Evolutionary conservation across 2,888 invertebrate species (phyloP), one percentile per base, ranked within the genome.

Genomic region (Cheilosia urbana): DNA sequence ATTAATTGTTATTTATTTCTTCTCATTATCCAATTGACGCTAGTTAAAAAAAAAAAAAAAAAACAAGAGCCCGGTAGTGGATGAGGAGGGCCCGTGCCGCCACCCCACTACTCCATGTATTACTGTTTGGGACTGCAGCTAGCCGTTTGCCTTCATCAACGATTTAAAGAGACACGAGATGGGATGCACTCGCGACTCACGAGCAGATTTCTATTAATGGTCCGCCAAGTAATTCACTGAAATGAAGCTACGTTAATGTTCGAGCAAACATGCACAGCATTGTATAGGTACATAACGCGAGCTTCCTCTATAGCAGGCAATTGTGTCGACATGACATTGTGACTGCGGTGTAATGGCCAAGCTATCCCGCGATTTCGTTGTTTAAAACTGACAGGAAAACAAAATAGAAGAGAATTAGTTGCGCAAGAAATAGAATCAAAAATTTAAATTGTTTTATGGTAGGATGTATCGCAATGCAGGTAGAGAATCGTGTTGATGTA

Each of bases 1-100:
- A 81, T 81, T 85, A 85, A 81, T 85, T 85, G 72, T 85, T 85
- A 76, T 81, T 81, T 72, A 85, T 81, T 76, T 40, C 71, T 79
- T 81, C 76, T 72, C 81, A 85, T 85, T 85, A 85, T 85, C 73
- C 85, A 85, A 85, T 85, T 80, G 85, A 85, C 77, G 49, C 47
- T 76, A 81, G 85, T 85, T 85, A 77, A 76, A 24, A 24, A 21
- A 21, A 21, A 21, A 21, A 21, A 21, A 21, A 21, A 21, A 21
- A 21, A 24, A 24, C 72, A 55, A 42, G 42, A 4, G 19, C 30
- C 71, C 65, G 51, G 71, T 30, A 30, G 71, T 53, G 51, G 73
- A 55, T 66, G 24, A 47, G 79, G 51, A 51, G 63, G 58, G 37
- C 66, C 63, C 78, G 78, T 73, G 37, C 37, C 13, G 4, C 51